phyloP scores from a whole-genome alignment of 2,797 vertebrate genomes.

The Epinephelus coioides region DNA sequence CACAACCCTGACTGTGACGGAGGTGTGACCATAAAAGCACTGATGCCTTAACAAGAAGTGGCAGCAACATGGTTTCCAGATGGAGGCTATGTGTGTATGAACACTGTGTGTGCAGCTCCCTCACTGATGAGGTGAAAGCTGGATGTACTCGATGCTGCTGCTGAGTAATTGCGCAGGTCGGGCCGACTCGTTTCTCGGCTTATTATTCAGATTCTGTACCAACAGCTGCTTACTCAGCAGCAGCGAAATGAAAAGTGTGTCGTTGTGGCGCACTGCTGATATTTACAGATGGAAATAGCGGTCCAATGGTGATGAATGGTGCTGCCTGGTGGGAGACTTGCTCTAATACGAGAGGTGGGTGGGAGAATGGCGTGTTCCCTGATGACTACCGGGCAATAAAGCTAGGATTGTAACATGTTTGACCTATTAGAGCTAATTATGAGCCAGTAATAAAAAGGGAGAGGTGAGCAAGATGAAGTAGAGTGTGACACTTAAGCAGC shows the following conservation, averaged over 20 bases:
- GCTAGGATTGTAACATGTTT: conserved; percentile 12
- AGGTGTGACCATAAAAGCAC: not conserved
- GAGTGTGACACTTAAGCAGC: not conserved
- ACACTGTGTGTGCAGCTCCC: conserved; percentile 3
- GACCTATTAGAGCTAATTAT: conserved; percentile 44
- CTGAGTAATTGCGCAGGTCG: conserved; percentile 56
- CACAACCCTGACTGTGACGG: not conserved
- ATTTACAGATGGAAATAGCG: conserved; percentile 62
- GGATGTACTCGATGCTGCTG: conserved; percentile 14
- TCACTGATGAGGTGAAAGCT: conserved; percentile 11
- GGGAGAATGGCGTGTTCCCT: conserved; percentile 28
- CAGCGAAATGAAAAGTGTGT: conserved; percentile 44
- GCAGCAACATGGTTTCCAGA: conserved; percentile 6
- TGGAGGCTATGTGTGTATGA: conserved; percentile 18
- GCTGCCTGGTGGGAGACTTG: conserved; percentile 29
- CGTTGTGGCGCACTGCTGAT: conserved; percentile 61
- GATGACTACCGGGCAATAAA: conserved; percentile 30
- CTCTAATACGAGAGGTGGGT: conserved; percentile 13
- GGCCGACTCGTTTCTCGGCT: conserved; percentile 39
- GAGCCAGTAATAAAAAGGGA: conserved; percentile 5
- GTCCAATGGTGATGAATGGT: conserved; percentile 47
- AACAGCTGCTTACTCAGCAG: conserved; percentile 74
- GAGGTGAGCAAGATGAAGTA: not conserved
- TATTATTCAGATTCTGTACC: conserved; percentile 68
- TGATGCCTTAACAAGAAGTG: not conserved